Evolutionary conservation across 2,797 vertebrate species (phyloP).

Genomic region (Australoheros facetus): DNA sequence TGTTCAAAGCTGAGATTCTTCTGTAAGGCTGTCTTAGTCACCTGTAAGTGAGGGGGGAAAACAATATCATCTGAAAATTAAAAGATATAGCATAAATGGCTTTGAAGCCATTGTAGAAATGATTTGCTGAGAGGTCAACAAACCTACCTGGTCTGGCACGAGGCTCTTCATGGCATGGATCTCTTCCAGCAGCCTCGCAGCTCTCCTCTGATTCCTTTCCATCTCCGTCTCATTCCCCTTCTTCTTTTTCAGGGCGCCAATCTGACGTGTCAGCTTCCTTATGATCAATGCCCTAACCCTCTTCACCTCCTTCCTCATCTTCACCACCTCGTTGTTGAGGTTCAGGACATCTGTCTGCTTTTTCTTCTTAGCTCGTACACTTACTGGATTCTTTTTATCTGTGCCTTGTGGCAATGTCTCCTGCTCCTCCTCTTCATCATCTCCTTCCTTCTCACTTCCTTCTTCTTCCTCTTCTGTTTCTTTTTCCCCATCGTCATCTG

Average conservation of each 20-base stretch:
- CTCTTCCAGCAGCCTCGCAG: slow-evolving; percentile 88
- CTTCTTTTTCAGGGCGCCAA: slow-evolving; percentile 85
- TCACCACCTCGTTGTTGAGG: slow-evolving; percentile 90
- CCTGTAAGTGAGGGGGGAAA: slow-evolving; percentile 45
- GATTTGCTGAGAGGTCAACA: background rate
- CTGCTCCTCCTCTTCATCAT: slow-evolving; percentile 20
- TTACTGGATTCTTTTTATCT: background rate
- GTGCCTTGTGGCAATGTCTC: background rate
- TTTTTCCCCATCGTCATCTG: background rate
- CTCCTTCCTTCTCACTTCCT: slow-evolving; percentile 77
- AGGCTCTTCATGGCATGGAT: slow-evolving; percentile 88
- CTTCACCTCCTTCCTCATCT: slow-evolving; percentile 95
- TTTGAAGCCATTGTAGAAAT: background rate
- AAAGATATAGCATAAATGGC: background rate
- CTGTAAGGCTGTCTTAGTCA: slow-evolving; percentile 90
- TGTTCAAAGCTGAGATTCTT: slow-evolving; percentile 88
- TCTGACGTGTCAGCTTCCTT: slow-evolving; percentile 89
- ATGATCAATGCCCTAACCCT: slow-evolving; percentile 87
- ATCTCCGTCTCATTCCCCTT: slow-evolving; percentile 87
- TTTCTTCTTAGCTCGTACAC: slow-evolving; percentile 20
- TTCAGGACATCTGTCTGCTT: slow-evolving; percentile 66
- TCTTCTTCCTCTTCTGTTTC: slow-evolving; percentile 12
- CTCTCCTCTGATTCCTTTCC: slow-evolving; percentile 89
- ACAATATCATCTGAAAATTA: background rate
- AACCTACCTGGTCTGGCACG: slow-evolving; percentile 81